Percentiles rank a stretch among this genome's conserved stretches.
These are phyloP conservation scores for Catocala sponsa DNA, from an alignment of 2,888 invertebrate genomes.

Conservation along the genomic window DNA sequence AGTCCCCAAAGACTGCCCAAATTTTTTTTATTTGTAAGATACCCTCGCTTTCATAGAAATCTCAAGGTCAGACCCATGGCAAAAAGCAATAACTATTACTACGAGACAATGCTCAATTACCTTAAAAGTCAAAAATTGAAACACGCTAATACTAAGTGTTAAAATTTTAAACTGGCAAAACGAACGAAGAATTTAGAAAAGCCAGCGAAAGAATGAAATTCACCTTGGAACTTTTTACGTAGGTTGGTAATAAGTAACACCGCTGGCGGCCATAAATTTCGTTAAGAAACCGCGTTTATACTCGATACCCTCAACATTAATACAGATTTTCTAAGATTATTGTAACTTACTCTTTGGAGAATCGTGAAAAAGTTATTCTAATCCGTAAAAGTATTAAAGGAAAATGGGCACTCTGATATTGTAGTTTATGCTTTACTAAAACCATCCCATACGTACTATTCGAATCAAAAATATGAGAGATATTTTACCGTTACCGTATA, in stretches of 20 bases:
- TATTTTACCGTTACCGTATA: too few species aligned
- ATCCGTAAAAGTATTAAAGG: conserved; percentile 30
- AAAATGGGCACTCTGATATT: conserved; percentile 4
- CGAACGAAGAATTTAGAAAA: conserved; percentile 62
- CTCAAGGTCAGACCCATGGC: too few species aligned
- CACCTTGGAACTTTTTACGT: conserved; percentile 60
- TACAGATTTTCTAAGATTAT: conserved; percentile 70
- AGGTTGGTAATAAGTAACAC: conserved; percentile 67
- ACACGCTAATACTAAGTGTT: conserved; percentile 52
- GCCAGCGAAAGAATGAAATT: conserved; percentile 58
- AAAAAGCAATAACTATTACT: too few species aligned
- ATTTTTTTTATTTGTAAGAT: too few species aligned
- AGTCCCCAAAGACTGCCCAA: too few species aligned
- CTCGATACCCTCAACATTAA: conserved; percentile 67
- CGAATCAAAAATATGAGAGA: too few species aligned
- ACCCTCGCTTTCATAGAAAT: too few species aligned
- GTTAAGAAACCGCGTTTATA: conserved; percentile 67
- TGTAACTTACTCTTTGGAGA: conserved; percentile 55
- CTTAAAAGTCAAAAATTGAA: conserved; percentile 24
- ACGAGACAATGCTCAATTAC: too few species aligned
- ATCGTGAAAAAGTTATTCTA: conserved; percentile 37
- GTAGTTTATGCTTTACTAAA: not conserved
- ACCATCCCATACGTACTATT: too few species aligned
- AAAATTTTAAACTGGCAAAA: conserved; percentile 42
- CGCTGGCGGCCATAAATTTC: conserved; percentile 65